Conservation (phyloP, 2,888 invertebrate species). For the Eilema griseolum region DNA sequence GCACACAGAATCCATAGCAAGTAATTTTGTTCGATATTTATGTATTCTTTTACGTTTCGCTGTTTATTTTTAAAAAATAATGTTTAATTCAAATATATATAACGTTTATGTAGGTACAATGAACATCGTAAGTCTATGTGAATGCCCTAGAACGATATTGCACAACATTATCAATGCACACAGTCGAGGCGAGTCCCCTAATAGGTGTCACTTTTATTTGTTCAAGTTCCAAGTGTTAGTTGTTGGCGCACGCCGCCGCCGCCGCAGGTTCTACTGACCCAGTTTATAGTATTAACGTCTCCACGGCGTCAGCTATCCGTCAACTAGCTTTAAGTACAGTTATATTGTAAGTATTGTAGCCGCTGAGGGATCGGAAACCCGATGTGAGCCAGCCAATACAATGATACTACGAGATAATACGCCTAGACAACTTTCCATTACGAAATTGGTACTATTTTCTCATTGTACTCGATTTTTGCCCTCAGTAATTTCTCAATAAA, state of each 20-base stretch:
- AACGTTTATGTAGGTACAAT: too few relatives aligned
- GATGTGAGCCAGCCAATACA: slow-evolving; percentile 40
- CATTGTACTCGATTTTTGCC: slow-evolving; percentile 33
- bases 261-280: slow-evolving; percentile 71
- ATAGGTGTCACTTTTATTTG: slow-evolving; percentile 62
- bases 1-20: too few relatives aligned
- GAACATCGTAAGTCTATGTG: not conserved
- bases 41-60: not conserved
- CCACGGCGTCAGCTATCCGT: slow-evolving; percentile 60
- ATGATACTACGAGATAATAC: slow-evolving; percentile 45
- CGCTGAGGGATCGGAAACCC: slow-evolving; percentile 43
- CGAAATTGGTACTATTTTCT: slow-evolving; percentile 45
- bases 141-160: slow-evolving; percentile 18
- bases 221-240: slow-evolving; percentile 64
- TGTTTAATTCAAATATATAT: not conserved
- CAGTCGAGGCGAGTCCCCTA: slow-evolving; percentile 52
- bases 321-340: slow-evolving; percentile 60
- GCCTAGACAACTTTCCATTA: slow-evolving; percentile 47
- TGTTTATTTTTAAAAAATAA: not conserved
- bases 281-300: slow-evolving; percentile 73
- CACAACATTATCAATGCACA: slow-evolving; percentile 49
- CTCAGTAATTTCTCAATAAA: slow-evolving; percentile 25
- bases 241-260: slow-evolving; percentile 58
- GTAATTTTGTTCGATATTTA: not conserved
- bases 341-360: slow-evolving; percentile 49